Base-by-base conservation (phyloP, 2,888 invertebrate species). In the Ophion slaviceki region DNA sequence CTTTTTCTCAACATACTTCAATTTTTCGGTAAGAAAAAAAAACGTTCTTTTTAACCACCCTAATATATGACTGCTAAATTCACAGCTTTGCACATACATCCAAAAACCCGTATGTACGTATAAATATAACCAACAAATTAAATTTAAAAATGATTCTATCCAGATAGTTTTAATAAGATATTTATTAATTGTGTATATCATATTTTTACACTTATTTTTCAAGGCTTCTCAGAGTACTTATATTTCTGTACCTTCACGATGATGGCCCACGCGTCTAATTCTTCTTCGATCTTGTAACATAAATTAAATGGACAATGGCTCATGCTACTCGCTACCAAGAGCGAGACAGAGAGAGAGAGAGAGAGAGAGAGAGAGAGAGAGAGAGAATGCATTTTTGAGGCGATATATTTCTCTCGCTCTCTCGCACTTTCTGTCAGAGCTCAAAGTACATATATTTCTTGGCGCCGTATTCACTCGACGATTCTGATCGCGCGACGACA, bases 241-340 rank as follows among this genome's bases (percentile, higher is more conserved):
- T 53, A 53, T 74, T 20, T 32, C 61, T 45, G 59, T 17, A 40
- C 57, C 20, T 61, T 40, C 53, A 53, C 47, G 62, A 47, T 28
- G 66, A 85, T 85, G 75, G 78, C 79, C 74, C 75, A 82, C 81
- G 75, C 75, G 66, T 79, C 47, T 71, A 82, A 79, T 75, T 82
- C 71, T 70, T 76, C 70, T 74, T 74, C 74, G 62, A 77, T 84
- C 80, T 61, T 53, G 64, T 11, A 74, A 74, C 77, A 78, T 74
- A 78, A 85, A 85, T 74, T 71, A 64, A 75, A 75, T 74, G 36
- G 24, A 82, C 75, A 85, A 76, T 79, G 53, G 59, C 20, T 61
- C 57, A 36, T 17, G 40, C 20, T 67, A 76, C 61, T 64, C 62
- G 40, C 59, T 1, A 47, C n/a, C 17, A 53, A 28, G 78, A 80